Evolutionary conservation across 1,140 invertebrate species (phyloP), one percentile per base, ranked within the genome.

Genomic region (Octopus sinensis): DNA sequence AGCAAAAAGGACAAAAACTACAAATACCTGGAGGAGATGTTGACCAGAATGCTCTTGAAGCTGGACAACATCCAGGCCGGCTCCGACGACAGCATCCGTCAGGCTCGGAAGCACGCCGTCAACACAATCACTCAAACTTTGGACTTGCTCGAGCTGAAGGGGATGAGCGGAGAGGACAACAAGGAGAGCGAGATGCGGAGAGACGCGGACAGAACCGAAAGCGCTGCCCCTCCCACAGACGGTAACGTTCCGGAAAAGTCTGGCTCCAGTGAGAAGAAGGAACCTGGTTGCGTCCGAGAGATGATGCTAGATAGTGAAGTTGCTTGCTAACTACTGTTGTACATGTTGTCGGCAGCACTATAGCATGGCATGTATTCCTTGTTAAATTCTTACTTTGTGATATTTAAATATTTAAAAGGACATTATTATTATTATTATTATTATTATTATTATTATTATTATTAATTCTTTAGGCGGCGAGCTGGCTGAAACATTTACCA

Each of bases 11-110:
- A 97, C 86, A 97, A 97, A 89, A 92, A 95, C 80, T 98, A 96
- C 86, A 92, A 95, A 53, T 97, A 94, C 89, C 90, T 98, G 73
- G 97, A 98, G 89, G 97, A 98, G 91, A 98, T 98, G 96, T 91
- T 98, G 17, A 98, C 96, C 2, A 93, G 96, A 73, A 95, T 96
- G 88, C 92, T 98, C 81, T 93, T 98, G 5, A 96, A 96, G 89
- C 90, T 98, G 81, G 97, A 98, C 89, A 94, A 95, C 84, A 95
- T 98, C 80, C 96, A 97, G 87, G 96, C 96, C 0, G 96, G 96
- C 82, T 96, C 96, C 3, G 94, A 96, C 86, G 96, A 97, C 53
- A 94, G 95, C 86, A 95, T 98, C 54, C 92, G 96, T 84, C 93
- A 94, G 81, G 95, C 95, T 0, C 92, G 97, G 30, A 96, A 95